Evolutionary conservation across 2,888 invertebrate species (phyloP).

Genomic region (Hydriomena furcata): DNA sequence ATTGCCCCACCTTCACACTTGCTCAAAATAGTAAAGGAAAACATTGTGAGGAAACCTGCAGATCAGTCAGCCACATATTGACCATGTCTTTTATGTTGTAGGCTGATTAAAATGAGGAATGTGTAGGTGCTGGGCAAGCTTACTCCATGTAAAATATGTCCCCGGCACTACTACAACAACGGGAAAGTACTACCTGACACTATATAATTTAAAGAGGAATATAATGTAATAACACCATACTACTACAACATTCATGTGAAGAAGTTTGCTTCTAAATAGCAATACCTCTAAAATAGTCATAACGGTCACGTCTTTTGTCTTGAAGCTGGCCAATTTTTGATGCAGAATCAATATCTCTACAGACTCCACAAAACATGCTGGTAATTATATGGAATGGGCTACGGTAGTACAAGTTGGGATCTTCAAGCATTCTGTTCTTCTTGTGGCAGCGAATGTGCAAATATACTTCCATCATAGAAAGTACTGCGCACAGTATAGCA

Average conservation of each 20-base stretch:
- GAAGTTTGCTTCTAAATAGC: constrained; percentile 42
- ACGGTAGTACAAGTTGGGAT: constrained; percentile 84
- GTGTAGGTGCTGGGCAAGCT: too few species aligned
- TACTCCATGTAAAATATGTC: too few species aligned
- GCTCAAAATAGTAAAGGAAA: too few species aligned
- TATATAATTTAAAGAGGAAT: too few species aligned
- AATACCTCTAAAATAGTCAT: constrained; percentile 68
- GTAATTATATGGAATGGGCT: constrained; percentile 88
- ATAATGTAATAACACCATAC: too few species aligned
- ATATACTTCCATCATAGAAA: constrained; percentile 83
- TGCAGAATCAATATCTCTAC: constrained; percentile 85
- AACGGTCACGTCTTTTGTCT: constrained; percentile 79
- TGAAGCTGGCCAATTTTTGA: constrained; percentile 86
- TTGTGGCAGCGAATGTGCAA: constrained; percentile 88
- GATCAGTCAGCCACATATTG: too few species aligned
- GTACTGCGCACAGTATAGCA: constrained; percentile 72
- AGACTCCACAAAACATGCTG: constrained; percentile 87
- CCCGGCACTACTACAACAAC: too few species aligned
- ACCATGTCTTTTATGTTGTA: too few species aligned
- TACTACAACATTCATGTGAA: neutral
- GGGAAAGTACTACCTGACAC: too few species aligned
- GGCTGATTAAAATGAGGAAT: too few species aligned
- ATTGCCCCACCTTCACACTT: too few species aligned
- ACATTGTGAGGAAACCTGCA: too few species aligned
- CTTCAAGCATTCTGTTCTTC: constrained; percentile 84